Evolutionary conservation across 2,888 invertebrate species (phyloP), one percentile per base, ranked within the genome.

Genomic region (Acanthacorydalis orientalis): DNA sequence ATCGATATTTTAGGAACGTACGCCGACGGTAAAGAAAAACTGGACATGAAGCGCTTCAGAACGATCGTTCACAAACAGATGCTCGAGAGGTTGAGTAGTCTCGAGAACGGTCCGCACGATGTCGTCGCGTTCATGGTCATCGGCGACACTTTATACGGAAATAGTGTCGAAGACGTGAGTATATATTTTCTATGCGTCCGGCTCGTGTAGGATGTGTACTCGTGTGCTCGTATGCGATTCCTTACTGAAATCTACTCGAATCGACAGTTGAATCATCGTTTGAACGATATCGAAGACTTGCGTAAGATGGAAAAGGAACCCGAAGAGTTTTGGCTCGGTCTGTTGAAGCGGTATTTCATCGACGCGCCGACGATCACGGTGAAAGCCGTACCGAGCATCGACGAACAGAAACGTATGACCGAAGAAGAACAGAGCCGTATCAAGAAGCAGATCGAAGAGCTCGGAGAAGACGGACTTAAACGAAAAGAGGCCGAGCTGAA

Each of bases 141-240:
- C 53, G 84, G 83, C 0, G 88, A 92, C 60, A 80, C 85, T 58
- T 67, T 93, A 31, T 91, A 89, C 63, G 88, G 89, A 11, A 74
- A 78, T 47, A 75, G 70, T 41, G 74, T 78, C 53, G 67, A 77
- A 53, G 82, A 88, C 63, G 86, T 88, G 63, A 74, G 76, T 69
- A 40, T 42, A 46, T 49, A 46, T 10, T 43, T 14, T 44, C 37
- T n/a, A n/a, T n/a, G n/a, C n/a, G n/a, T n/a, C n/a, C n/a, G n/a
- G n/a, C n/a, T n/a, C n/a, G n/a, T n/a, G n/a, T n/a, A n/a, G n/a
- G n/a, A n/a, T n/a, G n/a, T n/a, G n/a, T n/a, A n/a, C n/a, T n/a
- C n/a, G n/a, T n/a, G n/a, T n/a, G n/a, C n/a, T n/a, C n/a, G n/a
- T n/a, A n/a, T n/a, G n/a, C n/a, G n/a, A 34, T 50, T 38, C 10